Conservation (phyloP, 1,140 invertebrate genomes). For the Apis cerana region DNA sequence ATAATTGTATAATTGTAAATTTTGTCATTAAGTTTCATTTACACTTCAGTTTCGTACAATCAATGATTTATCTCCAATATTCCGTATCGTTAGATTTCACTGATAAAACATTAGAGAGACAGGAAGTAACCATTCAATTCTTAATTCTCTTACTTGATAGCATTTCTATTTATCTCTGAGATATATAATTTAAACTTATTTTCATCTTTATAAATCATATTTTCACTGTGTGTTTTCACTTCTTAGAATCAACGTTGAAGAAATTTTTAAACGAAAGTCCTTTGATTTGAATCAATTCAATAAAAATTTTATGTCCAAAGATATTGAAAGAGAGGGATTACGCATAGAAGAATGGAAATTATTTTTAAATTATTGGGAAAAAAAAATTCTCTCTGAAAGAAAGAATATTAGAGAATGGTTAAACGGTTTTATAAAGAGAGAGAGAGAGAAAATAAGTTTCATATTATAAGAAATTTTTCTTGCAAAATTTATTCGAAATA, state of each 20-base stretch:
- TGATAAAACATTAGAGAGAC: not conserved
- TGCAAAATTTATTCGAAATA: not conserved
- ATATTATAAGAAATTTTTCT: no score
- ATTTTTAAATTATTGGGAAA: no score
- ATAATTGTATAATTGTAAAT: not conserved
- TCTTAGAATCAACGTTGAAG: no score
- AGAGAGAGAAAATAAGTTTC: no score
- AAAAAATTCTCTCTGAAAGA: no score
- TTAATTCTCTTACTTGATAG: not conserved
- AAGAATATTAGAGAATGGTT: no score
- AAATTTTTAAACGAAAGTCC: no score
- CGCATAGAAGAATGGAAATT: no score
- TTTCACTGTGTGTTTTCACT: not conserved
- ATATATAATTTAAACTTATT: not conserved
- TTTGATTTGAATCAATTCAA: no score
- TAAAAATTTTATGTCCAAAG: no score
- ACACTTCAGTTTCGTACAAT: not conserved
- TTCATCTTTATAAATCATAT: not conserved
- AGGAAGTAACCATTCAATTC: conserved; percentile 1
- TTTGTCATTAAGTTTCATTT: not conserved
- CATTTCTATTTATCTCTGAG: not conserved
- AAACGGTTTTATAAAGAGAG: not conserved
- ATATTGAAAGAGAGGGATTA: no score
- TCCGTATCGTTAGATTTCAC: not conserved
- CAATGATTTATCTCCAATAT: not conserved